Conservation (phyloP, 2,797 vertebrate species). For the Oreonectes daqikongensis region DNA sequence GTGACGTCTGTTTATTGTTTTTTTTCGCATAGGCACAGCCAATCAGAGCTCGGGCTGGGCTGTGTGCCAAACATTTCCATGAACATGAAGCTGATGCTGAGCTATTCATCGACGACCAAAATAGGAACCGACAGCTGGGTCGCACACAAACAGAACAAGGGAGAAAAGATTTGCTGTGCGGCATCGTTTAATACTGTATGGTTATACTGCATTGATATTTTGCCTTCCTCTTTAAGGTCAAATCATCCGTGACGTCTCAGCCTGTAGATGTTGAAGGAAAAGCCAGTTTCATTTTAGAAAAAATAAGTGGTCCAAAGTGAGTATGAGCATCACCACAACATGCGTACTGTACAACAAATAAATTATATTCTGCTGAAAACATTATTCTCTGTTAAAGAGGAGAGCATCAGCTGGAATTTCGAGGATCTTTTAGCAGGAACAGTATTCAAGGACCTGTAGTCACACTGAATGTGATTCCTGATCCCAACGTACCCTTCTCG, state of each 20-base stretch:
- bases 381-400: slow-evolving; percentile 72
- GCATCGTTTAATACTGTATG: no score
- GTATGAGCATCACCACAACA: slow-evolving; percentile 54
- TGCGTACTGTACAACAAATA: neutral
- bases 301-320: slow-evolving; percentile 83
- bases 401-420: slow-evolving; percentile 78
- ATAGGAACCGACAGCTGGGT: neutral
- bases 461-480: slow-evolving; percentile 81
- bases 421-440: slow-evolving; percentile 72
- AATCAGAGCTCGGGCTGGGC: neutral
- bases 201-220: no score
- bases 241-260: slow-evolving; percentile 67
- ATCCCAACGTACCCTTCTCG: slow-evolving; percentile 82
- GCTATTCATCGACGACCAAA: neutral
- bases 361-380: neutral
- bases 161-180: neutral
- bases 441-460: slow-evolving; percentile 77
- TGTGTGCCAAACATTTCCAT: neutral
- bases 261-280: slow-evolving; percentile 80
- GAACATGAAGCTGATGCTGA: neutral
- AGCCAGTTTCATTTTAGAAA: slow-evolving; percentile 76
- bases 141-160: neutral
- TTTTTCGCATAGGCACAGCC: neutral
- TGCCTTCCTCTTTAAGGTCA: slow-evolving; percentile 74
- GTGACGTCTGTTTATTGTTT: neutral